Evolutionary conservation across 2,888 invertebrate genomes (phyloP), one percentile per base, ranked within the genome.

Genomic region (Polyploca ridens): DNA sequence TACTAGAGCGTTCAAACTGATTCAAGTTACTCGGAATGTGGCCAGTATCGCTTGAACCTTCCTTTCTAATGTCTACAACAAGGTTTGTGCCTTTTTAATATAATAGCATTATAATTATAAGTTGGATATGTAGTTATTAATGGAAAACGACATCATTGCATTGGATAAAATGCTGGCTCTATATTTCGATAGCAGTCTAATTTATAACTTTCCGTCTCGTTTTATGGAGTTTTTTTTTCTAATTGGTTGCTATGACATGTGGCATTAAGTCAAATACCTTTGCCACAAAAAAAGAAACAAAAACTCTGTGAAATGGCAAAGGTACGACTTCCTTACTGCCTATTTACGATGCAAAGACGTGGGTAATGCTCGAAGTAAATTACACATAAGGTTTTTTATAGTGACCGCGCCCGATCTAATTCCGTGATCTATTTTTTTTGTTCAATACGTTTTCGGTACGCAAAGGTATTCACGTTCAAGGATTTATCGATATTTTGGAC

Each of bases 391-490:
- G 72, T 73, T 77, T 78, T 72, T 78, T 74, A 67, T 63, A 33
- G 3, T 69, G 60, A 33, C 64, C 64, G 54, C 71, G 73, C 69
- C 62, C 76, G 70, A 63, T 54, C 54, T 19, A 77, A 75, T 74
- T 79, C 77, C 75, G 78, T 68, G 71, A 71, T 71, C 68, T 64
- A 66, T 70, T 76, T 79, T 77, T 73, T 69, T 64, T 57, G 49
- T 27, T 27, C 35, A 63, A 49, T 41, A 13, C 13, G 14, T 58
- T 19, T 64, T 67, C 60, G 68, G 67, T 69, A 64, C 69, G 68
- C 71, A 67, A 69, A 72, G 70, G 76, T 75, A 72, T 74, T 75
- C 72, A 66, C 62, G 68, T 74, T 78, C 81, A 79, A 83, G 79
- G 82, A 69, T 69, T 71, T 54, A 54, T 64, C 61, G 63, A 58